A percentile compares a stretch with the other conserved stretches of the same genome.
Conservation (phyloP, 2,888 invertebrate species). For the Drosophila neutralis region DNA sequence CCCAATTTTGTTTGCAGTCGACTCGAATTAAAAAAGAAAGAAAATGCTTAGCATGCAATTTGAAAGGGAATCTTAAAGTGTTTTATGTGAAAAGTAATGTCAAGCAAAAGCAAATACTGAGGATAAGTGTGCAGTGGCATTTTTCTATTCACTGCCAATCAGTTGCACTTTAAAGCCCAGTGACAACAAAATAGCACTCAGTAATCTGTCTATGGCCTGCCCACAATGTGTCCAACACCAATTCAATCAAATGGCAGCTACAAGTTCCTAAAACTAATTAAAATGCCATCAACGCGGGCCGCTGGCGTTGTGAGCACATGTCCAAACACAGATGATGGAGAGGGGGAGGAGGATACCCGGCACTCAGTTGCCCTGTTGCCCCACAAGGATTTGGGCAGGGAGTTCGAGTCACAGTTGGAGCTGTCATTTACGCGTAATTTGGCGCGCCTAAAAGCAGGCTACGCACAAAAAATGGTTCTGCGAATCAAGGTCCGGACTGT, state of each 20-base stretch:
- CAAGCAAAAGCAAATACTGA: background rate
- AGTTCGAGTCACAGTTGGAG: slow-evolving; percentile 54
- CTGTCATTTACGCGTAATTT: slow-evolving; percentile 80
- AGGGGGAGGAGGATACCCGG: background rate
- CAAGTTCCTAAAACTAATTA: slow-evolving; percentile 79
- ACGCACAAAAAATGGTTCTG: slow-evolving; percentile 13
- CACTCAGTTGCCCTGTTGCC: background rate
- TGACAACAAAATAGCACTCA: slow-evolving; percentile 16
- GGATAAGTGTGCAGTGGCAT: background rate
- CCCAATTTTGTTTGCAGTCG: background rate
- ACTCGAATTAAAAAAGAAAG: background rate
- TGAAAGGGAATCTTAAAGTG: slow-evolving; percentile 8
- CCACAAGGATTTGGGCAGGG: slow-evolving; percentile 4
- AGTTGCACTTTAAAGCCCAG: slow-evolving; percentile 17
- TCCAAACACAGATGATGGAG: background rate
- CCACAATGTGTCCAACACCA: slow-evolving; percentile 44
- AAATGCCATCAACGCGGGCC: slow-evolving; percentile 76
- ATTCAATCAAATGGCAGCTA: slow-evolving; percentile 74
- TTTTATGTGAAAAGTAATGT: background rate
- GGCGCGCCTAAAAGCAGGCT: slow-evolving; percentile 72
- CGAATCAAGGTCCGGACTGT: slow-evolving; percentile 9
- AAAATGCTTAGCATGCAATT: background rate
- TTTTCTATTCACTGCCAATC: slow-evolving; percentile 4
- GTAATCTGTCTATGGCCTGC: slow-evolving; percentile 35
- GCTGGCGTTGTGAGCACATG: slow-evolving; percentile 48